A percentile compares a stretch with the other conserved stretches of the same genome.
Conservation (phyloP, 2,797 vertebrate genomes). For the Pangasius krempfi region DNA sequence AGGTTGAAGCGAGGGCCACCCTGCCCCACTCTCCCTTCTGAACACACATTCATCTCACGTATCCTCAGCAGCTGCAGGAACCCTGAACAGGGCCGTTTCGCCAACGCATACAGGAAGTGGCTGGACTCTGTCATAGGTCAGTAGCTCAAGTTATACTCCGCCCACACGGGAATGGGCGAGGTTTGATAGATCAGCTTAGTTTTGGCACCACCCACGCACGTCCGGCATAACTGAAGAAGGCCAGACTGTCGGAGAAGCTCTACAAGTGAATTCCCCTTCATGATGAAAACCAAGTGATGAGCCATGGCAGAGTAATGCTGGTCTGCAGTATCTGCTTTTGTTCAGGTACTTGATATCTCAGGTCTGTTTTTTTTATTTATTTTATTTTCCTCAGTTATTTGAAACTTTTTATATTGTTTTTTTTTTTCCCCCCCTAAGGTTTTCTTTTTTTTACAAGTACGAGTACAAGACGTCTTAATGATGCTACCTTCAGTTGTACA, state of each 20-base stretch:
- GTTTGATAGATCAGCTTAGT: constrained; percentile 45
- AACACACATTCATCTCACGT: constrained; percentile 82
- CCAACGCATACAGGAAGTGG: constrained; percentile 91
- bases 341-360: constrained; percentile 69
- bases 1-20: constrained; percentile 86
- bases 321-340: constrained; percentile 50
- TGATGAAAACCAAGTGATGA: constrained; percentile 72
- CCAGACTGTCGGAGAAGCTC: constrained; percentile 45
- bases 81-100: constrained; percentile 87
- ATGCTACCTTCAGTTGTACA: constrained; percentile 45
- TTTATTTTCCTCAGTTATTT: constrained; percentile 17
- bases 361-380: constrained; percentile 57
- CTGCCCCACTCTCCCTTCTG: constrained; percentile 73
- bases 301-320: constrained; percentile 34
- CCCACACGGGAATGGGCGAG: constrained; percentile 51
- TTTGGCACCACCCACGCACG: constrained; percentile 23
- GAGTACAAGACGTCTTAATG: constrained; percentile 30
- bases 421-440: neutral
- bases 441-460: constrained; percentile 44
- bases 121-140: constrained; percentile 85
- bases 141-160: constrained; percentile 63
- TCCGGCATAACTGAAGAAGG: constrained; percentile 22
- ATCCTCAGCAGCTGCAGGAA: constrained; percentile 80
- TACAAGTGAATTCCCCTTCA: constrained; percentile 63
- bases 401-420: constrained; percentile 11